These are phyloP conservation scores for Pipa parva DNA, from an alignment of 2,113 vertebrate species.

Conservation along the genomic window DNA sequence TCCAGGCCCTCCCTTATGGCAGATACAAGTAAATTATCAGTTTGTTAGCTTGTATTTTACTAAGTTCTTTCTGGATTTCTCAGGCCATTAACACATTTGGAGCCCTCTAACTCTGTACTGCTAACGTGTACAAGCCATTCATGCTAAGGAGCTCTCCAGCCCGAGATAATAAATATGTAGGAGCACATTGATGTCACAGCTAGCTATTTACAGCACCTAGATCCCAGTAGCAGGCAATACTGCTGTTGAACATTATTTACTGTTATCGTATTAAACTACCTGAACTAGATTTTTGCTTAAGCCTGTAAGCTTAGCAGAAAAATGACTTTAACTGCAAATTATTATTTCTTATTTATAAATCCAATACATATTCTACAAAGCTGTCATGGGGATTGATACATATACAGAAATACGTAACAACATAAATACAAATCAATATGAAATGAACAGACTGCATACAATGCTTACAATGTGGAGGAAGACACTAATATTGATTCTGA, in stretches of 20 bases:
- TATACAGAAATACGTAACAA: no score
- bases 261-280: background rate
- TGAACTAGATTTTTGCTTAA: no score
- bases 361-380: no score
- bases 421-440: no score
- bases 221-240: no score
- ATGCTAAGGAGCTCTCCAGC: background rate
- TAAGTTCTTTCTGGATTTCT: conserved; percentile 33
- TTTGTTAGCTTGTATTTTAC: conserved; percentile 33
- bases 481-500: no score
- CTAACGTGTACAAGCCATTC: background rate
- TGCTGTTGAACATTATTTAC: background rate
- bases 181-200: background rate
- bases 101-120: background rate
- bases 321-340: no score
- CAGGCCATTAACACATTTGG: conserved; percentile 32
- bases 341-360: no score
- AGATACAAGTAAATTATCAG: conserved; percentile 42
- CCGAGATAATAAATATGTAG: background rate
- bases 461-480: no score
- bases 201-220: background rate
- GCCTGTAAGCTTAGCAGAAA: no score
- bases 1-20: conserved; percentile 34
- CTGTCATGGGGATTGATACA: no score
- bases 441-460: no score